Evolutionary conservation across 1,140 invertebrate genomes (phyloP), one percentile per base, ranked within the genome.

Genomic region (Periplaneta americana): DNA sequence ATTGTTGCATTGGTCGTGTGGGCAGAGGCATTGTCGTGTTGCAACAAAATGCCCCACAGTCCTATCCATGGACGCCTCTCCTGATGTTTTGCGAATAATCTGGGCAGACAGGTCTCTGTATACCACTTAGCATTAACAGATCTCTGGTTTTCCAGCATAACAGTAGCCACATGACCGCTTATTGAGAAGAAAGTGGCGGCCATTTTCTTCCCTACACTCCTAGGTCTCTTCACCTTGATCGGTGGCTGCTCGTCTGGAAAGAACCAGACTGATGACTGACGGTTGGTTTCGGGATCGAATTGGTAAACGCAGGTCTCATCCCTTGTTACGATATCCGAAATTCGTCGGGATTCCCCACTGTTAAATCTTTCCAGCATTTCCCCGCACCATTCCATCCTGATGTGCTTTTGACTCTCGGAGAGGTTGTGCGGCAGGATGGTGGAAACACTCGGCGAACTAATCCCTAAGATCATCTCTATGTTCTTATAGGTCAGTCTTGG

Each of bases 271-370:
- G 75, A 10, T 39, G 28, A 80, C 80, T 85, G 79, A 11, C n/a
- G 78, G 82, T 85, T 85, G 13, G 81, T 86, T 84, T 84, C 82
- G 34, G 81, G 78, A 76, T 84, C 82, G 80, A 83, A 85, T 34
- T 81, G 32, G 82, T 82, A 86, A 34, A 81, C 79, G 84, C 84
- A 85, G 17, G 74, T 83, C 81, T 85, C 83, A 34, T 86, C 84
- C 80, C 82, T 82, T 75, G 78, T 82, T 79, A 81, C 74, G 37
- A 84, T 84, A 77, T 83, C 79, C 76, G 82, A 85, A 28, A 84
- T 80, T 34, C 31, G 32, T 57, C 82, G 84, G 83, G 82, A 83
- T 4, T 79, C 78, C 74, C 79, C 84, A 82, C 39, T 36, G 48
- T 83, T 81, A 75, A 81, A 84, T 81, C 77, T 80, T 81, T 84